A percentile compares a stretch with the other conserved stretches of the same genome.
These are phyloP conservation scores for Spisula subtruncata DNA, from an alignment of 2,888 invertebrate species.

Conservation along the genomic window DNA sequence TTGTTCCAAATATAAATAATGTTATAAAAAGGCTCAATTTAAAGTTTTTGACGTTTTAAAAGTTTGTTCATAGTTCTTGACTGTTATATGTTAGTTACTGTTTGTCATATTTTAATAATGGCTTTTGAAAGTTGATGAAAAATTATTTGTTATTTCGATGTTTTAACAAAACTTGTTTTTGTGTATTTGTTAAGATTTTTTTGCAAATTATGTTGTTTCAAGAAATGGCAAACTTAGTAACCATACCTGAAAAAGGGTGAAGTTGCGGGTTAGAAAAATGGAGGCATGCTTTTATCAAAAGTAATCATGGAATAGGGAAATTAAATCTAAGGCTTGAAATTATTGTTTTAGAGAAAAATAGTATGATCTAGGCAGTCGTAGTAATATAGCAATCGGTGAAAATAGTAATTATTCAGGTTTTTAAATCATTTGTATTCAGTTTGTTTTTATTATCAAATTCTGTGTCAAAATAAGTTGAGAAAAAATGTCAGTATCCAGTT, in stretches of 20 bases:
- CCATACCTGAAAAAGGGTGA: too few relatives aligned
- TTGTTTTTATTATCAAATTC: too few relatives aligned
- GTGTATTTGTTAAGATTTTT: constrained; percentile 7
- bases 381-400: background rate
- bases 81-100: background rate
- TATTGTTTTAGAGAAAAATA: background rate
- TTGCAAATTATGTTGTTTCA: background rate
- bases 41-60: background rate
- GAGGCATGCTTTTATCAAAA: background rate
- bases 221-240: background rate
- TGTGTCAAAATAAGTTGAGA: too few relatives aligned
- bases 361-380: background rate
- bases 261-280: background rate
- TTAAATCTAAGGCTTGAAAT: background rate
- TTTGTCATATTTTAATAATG: constrained; percentile 23
- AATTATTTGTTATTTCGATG: background rate
- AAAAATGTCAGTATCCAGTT: too few relatives aligned
- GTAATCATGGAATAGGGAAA: background rate
- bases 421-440: too few relatives aligned
- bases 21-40: constrained; percentile 26
- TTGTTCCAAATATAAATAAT: background rate
- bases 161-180: constrained; percentile 19
- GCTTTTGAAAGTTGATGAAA: constrained; percentile 7
- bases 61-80: background rate
- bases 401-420: too few relatives aligned